Evolutionary conservation across 2,888 invertebrate species (phyloP).

Genomic region (Chloroclysta siterata): DNA sequence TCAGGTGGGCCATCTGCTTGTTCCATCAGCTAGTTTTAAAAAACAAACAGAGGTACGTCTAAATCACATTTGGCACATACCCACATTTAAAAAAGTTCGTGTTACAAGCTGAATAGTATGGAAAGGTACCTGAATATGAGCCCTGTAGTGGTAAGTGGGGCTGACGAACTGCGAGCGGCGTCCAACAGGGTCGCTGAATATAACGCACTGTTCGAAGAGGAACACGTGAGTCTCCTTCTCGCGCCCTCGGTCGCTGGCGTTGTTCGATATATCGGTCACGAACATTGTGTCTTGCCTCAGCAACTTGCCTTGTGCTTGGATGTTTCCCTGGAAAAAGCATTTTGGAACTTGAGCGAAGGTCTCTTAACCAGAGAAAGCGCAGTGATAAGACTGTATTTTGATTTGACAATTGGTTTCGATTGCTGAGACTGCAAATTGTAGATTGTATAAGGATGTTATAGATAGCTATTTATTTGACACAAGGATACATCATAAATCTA

Average conservation of each 20-base stretch:
- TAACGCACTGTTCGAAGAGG: constrained; percentile 98
- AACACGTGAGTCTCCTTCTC: constrained; percentile 95
- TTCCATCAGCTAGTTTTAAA: too few relatives aligned
- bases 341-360: not conserved
- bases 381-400: too few relatives aligned
- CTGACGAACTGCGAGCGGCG: constrained; percentile 96
- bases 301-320: constrained; percentile 98
- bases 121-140: constrained; percentile 93
- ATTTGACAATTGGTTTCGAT: too few relatives aligned
- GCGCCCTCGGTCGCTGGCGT: constrained; percentile 62
- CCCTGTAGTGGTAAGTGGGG: constrained; percentile 97
- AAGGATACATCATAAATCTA: too few relatives aligned
- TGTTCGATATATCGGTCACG: constrained; percentile 87
- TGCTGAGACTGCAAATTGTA: too few relatives aligned
- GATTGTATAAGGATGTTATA: too few relatives aligned
- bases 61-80: too few relatives aligned
- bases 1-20: too few relatives aligned
- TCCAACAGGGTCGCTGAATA: constrained; percentile 97
- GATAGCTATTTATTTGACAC: too few relatives aligned
- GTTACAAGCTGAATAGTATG: constrained; percentile 42
- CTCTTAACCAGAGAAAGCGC: not conserved
- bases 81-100: too few relatives aligned
- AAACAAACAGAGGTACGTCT: too few relatives aligned
- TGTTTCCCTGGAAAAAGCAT: constrained; percentile 91
- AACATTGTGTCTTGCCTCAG: constrained; percentile 92